Base-by-base conservation (phyloP, 2,113 vertebrate species). In the Corydoras maculifer region DNA sequence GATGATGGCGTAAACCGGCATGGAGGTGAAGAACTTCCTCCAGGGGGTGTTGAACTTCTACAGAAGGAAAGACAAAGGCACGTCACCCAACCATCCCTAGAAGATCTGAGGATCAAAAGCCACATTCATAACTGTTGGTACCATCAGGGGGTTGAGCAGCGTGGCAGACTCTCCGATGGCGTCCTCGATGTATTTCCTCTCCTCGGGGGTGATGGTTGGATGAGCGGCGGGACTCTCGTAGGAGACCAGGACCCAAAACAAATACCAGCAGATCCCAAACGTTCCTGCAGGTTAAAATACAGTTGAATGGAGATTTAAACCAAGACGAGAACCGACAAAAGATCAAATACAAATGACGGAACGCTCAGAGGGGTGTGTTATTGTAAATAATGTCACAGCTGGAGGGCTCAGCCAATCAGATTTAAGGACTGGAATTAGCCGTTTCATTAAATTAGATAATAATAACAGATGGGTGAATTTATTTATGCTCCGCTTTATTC, bases 201-300 rank as follows among this genome's bases (percentile, higher is more conserved):
- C 97, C 86, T 98, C 95, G 3, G 93, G 91, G 13, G 94, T 90
- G 84, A 99, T 99, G 4, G 97, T 98, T 69, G 97, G 97, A 62
- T 99, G 97, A 35, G 87, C 92, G 69, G 94, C 95, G 31, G 97
- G 97, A 81, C 97, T 98, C 86, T 99, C 94, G 10, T 98, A 99
- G 4, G 97, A 97, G 82, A 99, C 94, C 90, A 98, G 86, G 84
- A 97, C 86, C 97, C 97, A 99, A 87, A 99, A 99, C 85, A 95
- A 89, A 75, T 98, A 99, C 97, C 97, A 99, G 77, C 94, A 84
- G 79, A 99, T 81, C 62, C 97, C 97, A 87, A 99, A 97, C 68
- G 78, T 93, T 81, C 97, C 97, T 96, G 81, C 3, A 35, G 54
- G n/a, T 25, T 25, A 25, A 25, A 25, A 25, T 25, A 25, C 18